phyloP scores from a whole-genome alignment of 2,888 invertebrate genomes.

The Cataglyphis rosenhaueri region DNA sequence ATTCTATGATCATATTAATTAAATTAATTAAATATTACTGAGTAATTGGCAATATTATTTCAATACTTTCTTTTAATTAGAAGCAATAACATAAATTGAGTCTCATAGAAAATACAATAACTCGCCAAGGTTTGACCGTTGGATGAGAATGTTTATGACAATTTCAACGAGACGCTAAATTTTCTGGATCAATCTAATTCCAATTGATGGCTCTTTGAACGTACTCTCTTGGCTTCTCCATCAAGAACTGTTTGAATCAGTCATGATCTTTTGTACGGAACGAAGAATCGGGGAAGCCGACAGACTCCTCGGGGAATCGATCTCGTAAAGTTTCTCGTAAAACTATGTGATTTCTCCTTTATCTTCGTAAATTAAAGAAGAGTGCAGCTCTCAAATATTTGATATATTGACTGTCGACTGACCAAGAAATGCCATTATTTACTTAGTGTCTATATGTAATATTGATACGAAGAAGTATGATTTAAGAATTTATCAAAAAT shows the following conservation, averaged over 20 bases:
- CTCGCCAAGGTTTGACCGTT: neutral
- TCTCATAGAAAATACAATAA: neutral
- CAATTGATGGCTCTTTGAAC: neutral
- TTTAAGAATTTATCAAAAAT: neutral
- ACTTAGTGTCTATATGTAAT: neutral
- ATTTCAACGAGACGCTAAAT: neutral
- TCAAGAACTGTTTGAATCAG: neutral
- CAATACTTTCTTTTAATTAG: neutral
- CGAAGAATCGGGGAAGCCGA: neutral
- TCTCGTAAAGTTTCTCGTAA: slow-evolving; percentile 7
- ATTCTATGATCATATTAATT: neutral
- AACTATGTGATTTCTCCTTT: neutral
- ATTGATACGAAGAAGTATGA: neutral
- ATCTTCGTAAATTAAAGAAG: neutral
- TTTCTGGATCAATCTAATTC: neutral
- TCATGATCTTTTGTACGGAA: slow-evolving; percentile 23
- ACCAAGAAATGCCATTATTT: neutral
- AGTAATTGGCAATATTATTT: neutral
- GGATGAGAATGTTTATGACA: slow-evolving; percentile 6
- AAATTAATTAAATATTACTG: neutral
- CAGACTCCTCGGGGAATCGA: slow-evolving; percentile 12
- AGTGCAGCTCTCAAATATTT: neutral
- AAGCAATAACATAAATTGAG: neutral
- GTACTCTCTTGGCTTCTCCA: neutral
- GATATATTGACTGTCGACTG: neutral